These are phyloP conservation scores for Trissoscelio sp. DNA, from an alignment of 2,888 invertebrate genomes.

Conservation along the genomic window DNA sequence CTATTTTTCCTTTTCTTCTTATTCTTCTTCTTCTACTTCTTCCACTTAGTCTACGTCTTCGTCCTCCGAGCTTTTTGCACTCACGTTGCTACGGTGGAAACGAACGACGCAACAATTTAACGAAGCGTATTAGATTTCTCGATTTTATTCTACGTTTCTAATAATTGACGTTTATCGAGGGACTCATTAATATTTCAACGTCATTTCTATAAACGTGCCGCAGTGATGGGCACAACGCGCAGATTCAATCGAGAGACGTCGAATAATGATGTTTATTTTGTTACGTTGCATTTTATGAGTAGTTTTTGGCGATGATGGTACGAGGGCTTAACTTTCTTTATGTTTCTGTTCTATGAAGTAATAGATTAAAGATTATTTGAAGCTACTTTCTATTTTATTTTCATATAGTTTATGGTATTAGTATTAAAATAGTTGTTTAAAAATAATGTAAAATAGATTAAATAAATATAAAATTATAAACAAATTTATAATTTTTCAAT, in stretches of 20 bases:
- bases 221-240: neutral
- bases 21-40: slow-evolving; percentile 13
- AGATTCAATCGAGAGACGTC: neutral
- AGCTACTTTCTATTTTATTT: too few relatives aligned
- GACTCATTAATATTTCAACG: slow-evolving; percentile 46
- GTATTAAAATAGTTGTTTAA: too few relatives aligned
- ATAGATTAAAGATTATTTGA: too few relatives aligned
- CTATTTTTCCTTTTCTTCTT: slow-evolving; percentile 11
- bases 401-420: too few relatives aligned
- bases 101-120: slow-evolving; percentile 48
- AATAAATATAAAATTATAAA: too few relatives aligned
- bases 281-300: slow-evolving; percentile 30
- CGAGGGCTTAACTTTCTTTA: slow-evolving; percentile 13
- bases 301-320: neutral
- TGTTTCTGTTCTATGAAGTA: too few relatives aligned
- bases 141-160: slow-evolving; percentile 31
- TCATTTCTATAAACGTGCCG: slow-evolving; percentile 26
- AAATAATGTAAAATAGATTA: too few relatives aligned
- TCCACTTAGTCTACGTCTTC: neutral
- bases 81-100: slow-evolving; percentile 22
- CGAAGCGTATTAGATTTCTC: slow-evolving; percentile 41
- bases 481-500: too few relatives aligned
- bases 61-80: slow-evolving; percentile 36
- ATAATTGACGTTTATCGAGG: slow-evolving; percentile 60
- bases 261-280: slow-evolving; percentile 35